Percentiles rank a stretch among this genome's conserved stretches.
Conservation (phyloP, 2,797 vertebrate species). For the Mus spretus region DNA sequence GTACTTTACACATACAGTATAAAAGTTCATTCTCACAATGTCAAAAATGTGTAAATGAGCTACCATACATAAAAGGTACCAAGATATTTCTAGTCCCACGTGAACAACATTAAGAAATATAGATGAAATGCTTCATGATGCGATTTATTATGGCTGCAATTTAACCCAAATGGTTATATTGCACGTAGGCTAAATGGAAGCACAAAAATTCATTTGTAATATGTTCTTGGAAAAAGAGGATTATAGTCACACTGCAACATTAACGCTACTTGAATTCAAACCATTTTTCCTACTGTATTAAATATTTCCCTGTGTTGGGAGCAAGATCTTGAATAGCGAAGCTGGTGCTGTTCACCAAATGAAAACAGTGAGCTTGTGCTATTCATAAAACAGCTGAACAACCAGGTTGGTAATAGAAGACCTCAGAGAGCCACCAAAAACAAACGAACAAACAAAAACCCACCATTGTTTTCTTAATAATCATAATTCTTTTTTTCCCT, state of each 20-base stretch:
- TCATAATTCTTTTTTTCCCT: constrained; percentile 42
- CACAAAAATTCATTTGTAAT: neutral
- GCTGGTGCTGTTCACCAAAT: neutral
- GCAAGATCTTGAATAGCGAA: neutral
- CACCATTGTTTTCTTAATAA: constrained; percentile 52
- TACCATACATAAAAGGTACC: neutral
- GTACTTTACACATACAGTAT: neutral
- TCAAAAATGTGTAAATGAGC: constrained; percentile 41
- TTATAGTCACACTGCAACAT: neutral
- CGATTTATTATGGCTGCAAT: neutral
- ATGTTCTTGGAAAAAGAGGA: neutral
- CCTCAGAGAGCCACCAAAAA: neutral
- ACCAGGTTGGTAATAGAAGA: neutral
- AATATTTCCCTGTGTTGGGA: constrained; percentile 21
- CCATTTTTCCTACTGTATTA: constrained; percentile 8
- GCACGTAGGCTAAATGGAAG: neutral
- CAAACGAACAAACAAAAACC: neutral
- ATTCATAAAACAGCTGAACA: neutral
- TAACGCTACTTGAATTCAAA: neutral
- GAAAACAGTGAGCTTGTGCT: neutral
- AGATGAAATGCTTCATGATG: neutral
- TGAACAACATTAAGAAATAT: neutral
- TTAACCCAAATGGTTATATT: neutral
- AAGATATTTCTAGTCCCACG: neutral
- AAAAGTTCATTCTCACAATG: neutral